Conservation (phyloP, 2,888 invertebrate species). For the Pharmacophagus antenor region DNA sequence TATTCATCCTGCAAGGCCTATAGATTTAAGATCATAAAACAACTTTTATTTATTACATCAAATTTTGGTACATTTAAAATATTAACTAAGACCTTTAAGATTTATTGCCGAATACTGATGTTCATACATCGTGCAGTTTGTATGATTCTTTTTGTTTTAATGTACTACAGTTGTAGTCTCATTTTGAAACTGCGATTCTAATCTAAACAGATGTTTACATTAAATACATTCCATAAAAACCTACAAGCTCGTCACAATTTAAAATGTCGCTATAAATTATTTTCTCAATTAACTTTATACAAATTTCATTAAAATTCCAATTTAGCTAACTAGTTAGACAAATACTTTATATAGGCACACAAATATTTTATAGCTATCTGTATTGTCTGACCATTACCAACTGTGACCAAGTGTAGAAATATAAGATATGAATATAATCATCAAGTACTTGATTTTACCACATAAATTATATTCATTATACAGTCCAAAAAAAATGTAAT, state of each 20-base stretch:
- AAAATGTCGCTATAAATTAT: constrained; percentile 53
- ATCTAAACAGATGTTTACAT: constrained; percentile 16
- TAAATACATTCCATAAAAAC: constrained; percentile 38
- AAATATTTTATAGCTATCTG: constrained; percentile 56
- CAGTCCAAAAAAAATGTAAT: too few relatives aligned
- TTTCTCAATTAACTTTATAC: constrained; percentile 46
- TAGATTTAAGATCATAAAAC: background rate
- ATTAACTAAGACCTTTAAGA: constrained; percentile 1
- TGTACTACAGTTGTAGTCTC: background rate
- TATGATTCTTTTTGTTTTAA: background rate
- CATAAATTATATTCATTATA: too few relatives aligned
- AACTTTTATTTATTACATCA: background rate
- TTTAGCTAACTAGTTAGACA: constrained; percentile 62
- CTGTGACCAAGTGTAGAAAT: background rate
- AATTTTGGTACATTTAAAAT: background rate
- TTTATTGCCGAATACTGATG: background rate
- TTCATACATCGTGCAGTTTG: background rate
- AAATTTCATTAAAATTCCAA: constrained; percentile 48
- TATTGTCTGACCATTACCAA: constrained; percentile 13
- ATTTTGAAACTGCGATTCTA: constrained; percentile 1
- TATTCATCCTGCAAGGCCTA: background rate
- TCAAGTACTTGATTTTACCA: too few relatives aligned
- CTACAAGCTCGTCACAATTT: constrained; percentile 60
- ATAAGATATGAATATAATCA: too few relatives aligned
- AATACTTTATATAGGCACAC: constrained; percentile 71